Base-by-base conservation (phyloP, 2,797 vertebrate species). In the Atherinosoma microstoma region DNA sequence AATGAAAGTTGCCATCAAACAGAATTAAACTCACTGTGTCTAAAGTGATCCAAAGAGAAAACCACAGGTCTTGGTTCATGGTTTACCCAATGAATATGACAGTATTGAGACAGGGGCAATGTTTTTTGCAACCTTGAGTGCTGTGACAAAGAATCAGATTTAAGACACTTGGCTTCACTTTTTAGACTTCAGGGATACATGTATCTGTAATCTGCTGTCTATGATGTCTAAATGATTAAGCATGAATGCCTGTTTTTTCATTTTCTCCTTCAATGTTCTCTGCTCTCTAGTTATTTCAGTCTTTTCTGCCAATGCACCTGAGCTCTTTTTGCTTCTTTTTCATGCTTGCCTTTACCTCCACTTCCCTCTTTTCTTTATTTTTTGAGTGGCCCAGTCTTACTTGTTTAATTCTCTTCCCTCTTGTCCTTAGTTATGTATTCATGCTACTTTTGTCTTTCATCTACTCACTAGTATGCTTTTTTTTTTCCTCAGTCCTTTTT, bases 401-500 rank as follows among this genome's bases (percentile, higher is more conserved):
- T 36, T 18, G 8, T 22, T 69, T 30, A 71, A 73, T 29, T 68
- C 42, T 51, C 16, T 45, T 45, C 47, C 36, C 66, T 54, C 51
- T 73, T 45, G 27, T 60, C 35, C 40, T 57, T 40, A 70, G 5
- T 67, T 76, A 66, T 76, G 20, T 67, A 74, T 82, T 75, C 66
- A 67, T 47, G 40, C 64, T 49, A 64, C 13, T 30, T 75, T 76
- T 75, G 47, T 84, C 61, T 66, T 40, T 70, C 56, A 64, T 70
- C 65, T 53, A 27, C 13, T 42, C 10, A 1, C 58, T 47, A 13
- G 12, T 47, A 34, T 70, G 47, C n/a, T 74, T 70, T 65, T 60
- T 68, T 27, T 29, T 66, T 22, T 9, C 8, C 35, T 22, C 36
- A 22, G 3, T 69, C 53, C 64, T 49, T 7, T 29, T 30, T 68